Evolutionary conservation across 2,888 invertebrate genomes (phyloP).

Genomic region (Nomada ferruginata): DNA sequence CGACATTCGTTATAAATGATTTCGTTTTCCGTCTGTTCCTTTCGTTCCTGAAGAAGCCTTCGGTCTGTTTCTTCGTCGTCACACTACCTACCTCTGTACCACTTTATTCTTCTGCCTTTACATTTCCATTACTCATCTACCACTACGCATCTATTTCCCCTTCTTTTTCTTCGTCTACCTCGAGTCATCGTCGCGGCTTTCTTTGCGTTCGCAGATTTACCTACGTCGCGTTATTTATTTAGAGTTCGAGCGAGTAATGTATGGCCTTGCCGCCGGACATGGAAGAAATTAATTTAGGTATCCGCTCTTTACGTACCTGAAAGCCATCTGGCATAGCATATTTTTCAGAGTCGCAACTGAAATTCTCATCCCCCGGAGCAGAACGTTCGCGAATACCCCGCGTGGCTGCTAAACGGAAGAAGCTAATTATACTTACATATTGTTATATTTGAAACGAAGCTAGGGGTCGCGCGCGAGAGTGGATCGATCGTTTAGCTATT

Average conservation of each 20-base stretch:
- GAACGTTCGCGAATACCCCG: constrained; percentile 27
- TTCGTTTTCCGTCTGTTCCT: constrained; percentile 49
- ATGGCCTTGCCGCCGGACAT: constrained; percentile 44
- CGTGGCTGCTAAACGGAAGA: background rate
- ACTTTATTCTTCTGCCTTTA: background rate
- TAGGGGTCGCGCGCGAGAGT: constrained; percentile 10
- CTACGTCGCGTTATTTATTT: constrained; percentile 44
- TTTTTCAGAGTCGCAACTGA: constrained; percentile 54
- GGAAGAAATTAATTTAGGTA: constrained; percentile 62
- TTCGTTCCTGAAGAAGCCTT: constrained; percentile 48
- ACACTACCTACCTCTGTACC: background rate
- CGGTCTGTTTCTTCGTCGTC: background rate
- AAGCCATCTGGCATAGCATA: constrained; percentile 64
- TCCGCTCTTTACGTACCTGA: constrained; percentile 71
- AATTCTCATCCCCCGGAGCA: constrained; percentile 36
- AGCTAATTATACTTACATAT: no score
- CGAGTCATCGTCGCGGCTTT: constrained; percentile 47
- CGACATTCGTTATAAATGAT: constrained; percentile 45
- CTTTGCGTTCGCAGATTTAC: constrained; percentile 46
- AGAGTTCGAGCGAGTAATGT: constrained; percentile 36
- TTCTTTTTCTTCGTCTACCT: constrained; percentile 19
- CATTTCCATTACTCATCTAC: background rate
- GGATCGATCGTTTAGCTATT: constrained; percentile 10
- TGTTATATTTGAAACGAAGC: background rate
- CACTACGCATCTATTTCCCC: background rate